Conservation (phyloP, 2,888 invertebrate species). For the Lasioglossum figueresi region DNA sequence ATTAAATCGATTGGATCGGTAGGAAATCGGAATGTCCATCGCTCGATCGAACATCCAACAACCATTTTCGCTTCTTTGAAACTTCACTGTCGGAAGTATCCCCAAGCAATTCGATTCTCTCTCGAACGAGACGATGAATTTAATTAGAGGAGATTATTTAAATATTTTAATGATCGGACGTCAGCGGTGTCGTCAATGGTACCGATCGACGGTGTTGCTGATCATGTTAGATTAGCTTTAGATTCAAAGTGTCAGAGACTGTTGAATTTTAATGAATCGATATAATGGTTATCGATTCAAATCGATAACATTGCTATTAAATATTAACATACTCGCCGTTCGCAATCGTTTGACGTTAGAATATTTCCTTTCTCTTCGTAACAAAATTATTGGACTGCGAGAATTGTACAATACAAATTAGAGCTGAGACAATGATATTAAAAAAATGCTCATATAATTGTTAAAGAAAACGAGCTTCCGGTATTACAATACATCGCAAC, state of each 20-base stretch:
- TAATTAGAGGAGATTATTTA: not conserved
- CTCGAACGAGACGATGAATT: not conserved
- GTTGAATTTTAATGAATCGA: not conserved
- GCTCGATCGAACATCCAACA: not conserved
- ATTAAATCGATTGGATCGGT: slow-evolving; percentile 6
- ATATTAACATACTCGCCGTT: not conserved
- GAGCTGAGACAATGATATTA: not conserved
- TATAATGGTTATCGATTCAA: not conserved
- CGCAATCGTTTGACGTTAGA: not conserved
- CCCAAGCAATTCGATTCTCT: not conserved
- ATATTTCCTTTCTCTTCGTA: not conserved
- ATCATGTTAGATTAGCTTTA: not conserved
- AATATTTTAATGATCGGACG: not conserved
- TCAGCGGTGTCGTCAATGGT: not conserved
- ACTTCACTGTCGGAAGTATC: not conserved
- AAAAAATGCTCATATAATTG: not conserved
- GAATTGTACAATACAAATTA: not conserved
- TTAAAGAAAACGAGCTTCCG: no score
- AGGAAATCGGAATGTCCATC: not conserved
- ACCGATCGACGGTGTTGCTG: not conserved
- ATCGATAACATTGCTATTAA: not conserved
- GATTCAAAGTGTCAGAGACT: not conserved
- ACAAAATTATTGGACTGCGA: not conserved
- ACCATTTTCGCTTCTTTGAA: not conserved
- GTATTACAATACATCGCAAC: not conserved